Evolutionary conservation across 2,888 invertebrate species (phyloP), one percentile per base, ranked within the genome.

Genomic region (Spodoptera exigua): DNA sequence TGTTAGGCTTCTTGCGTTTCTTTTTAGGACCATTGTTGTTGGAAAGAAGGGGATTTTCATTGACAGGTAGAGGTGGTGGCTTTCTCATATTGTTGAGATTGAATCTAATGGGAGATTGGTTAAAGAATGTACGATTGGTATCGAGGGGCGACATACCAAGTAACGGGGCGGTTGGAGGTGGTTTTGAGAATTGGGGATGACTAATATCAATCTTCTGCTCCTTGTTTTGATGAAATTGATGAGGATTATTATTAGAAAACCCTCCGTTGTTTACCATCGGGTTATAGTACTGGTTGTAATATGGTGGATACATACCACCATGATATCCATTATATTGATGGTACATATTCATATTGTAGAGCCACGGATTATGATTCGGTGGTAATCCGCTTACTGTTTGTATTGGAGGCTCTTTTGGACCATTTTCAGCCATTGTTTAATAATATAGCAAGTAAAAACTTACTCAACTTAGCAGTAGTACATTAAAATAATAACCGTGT

Each of bases 1-100:
- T 96, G 80, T 96, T 96, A 67, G 76, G 79, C 73, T 96, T 95
- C 89, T 97, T 97, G 52, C 97, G 95, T 84, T 97, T 97, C 91
- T 97, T 97, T 92, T 97, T 97, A 0, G 95, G 94, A 11, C 94
- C 95, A 58, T 95, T 95, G 76, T 81, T 89, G 70, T 89, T 93
- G 16, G 63, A 78, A 62, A 90, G 78, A 16, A 94, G 87, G 43
- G 93, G 94, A 78, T 92, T 94, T 79, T 91, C 93, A 73, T 86
- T 90, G 18, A 84, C 77, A 46, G 88, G 85, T 65, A 91, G 76
- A n/a, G 91, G 92, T 61, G 90, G 79, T 61, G 91, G 85, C 79
- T 93, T 93, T 66, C 89, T 86, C 62, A 86, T 82, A 60, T 85
- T 89, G 70, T 92, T 93, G 3, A 94, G 82, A 83, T 94, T 94